phyloP scores from a whole-genome alignment of 2,888 invertebrate genomes.

The Epinotia nisella region DNA sequence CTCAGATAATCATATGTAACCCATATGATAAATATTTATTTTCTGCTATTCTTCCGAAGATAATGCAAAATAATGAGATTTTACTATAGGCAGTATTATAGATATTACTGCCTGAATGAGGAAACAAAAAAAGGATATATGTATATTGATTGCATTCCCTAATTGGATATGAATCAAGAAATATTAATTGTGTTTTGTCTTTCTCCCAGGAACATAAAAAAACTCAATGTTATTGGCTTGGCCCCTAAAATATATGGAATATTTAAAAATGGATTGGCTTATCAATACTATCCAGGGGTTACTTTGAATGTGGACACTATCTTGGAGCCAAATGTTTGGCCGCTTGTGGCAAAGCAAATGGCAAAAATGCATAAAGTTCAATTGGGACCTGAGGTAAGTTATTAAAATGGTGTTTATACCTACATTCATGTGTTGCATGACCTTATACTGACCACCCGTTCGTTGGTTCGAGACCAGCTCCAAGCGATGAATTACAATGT shows the following conservation, averaged over 20 bases:
- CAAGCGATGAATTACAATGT: too few relatives aligned
- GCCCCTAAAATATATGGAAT: constrained; percentile 95
- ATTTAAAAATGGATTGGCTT: constrained; percentile 97
- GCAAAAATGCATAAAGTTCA: constrained; percentile 90
- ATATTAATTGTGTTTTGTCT: constrained; percentile 12
- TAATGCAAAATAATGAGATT: too few relatives aligned
- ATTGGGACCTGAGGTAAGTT: constrained; percentile 70
- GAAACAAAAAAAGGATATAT: too few relatives aligned
- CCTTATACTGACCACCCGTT: neutral
- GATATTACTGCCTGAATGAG: too few relatives aligned
- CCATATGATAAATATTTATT: too few relatives aligned
- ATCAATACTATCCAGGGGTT: constrained; percentile 93
- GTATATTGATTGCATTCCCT: too few relatives aligned
- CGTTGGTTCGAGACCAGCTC: too few relatives aligned
- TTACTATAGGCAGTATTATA: too few relatives aligned
- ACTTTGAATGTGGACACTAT: constrained; percentile 89
- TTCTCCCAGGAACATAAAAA: constrained; percentile 73
- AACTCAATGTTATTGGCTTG: constrained; percentile 87
- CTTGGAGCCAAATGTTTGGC: constrained; percentile 87
- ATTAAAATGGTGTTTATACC: constrained; percentile 24
- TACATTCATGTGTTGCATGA: constrained; percentile 2
- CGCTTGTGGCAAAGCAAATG: constrained; percentile 91
- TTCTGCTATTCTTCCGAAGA: too few relatives aligned
- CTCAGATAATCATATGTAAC: too few relatives aligned
- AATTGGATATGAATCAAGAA: too few relatives aligned